phyloP scores from a whole-genome alignment of 2,113 vertebrate species.

The Crypturellus undulatus region DNA sequence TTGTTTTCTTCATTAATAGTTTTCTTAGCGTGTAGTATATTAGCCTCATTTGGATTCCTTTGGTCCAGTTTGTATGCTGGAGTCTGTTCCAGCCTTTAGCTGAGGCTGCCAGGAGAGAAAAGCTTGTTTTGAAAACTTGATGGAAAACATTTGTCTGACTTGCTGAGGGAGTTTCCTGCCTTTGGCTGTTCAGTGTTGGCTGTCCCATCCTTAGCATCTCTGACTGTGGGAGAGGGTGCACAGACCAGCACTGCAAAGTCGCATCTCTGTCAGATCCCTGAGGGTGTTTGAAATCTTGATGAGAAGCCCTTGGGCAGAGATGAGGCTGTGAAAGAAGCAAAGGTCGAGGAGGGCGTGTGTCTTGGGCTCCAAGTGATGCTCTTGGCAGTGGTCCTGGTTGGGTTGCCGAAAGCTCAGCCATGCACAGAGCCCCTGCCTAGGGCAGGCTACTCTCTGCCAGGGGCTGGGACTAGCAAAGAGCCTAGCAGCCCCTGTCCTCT shows the following conservation, averaged over 20 bases:
- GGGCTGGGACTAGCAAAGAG: not conserved
- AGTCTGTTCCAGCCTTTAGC: not conserved
- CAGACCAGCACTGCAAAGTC: not conserved
- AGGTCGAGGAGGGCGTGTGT: not conserved
- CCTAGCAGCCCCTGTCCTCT: not conserved
- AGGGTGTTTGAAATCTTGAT: not conserved
- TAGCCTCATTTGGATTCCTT: not conserved
- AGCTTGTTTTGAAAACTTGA: not conserved
- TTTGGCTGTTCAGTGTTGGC: not conserved
- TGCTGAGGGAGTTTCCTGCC: fast-evolving
- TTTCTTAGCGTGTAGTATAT: not conserved
- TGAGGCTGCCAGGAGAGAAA: not conserved
- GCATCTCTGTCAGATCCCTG: not conserved
- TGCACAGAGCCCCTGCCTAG: not conserved
- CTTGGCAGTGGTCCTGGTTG: not conserved
- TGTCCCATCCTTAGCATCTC: fast-evolving
- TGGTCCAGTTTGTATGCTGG: not conserved
- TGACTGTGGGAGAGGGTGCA: not conserved
- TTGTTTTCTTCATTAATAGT: not conserved
- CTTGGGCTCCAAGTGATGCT: fast-evolving
- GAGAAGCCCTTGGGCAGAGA: fast-evolving
- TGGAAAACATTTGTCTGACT: not conserved
- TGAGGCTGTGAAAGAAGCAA: not conserved
- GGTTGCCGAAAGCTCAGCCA: too few relatives aligned
- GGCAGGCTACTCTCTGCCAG: not conserved